phyloP scores from a whole-genome alignment of 2,888 invertebrate genomes.

The Harmothoe impar region DNA sequence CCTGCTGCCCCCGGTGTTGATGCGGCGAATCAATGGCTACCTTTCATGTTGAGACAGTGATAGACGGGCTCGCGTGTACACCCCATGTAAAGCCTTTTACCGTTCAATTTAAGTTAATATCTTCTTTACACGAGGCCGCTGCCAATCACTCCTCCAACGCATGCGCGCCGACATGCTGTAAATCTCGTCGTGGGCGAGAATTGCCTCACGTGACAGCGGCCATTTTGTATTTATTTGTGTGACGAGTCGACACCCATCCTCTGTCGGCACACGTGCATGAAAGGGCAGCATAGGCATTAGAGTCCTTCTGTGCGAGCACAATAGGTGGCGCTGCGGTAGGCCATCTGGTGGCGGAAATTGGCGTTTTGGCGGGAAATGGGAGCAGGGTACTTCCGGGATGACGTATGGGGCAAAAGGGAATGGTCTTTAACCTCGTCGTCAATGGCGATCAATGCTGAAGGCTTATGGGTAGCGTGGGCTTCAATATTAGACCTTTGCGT shows the following conservation, averaged over 20 bases:
- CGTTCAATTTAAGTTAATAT: slow-evolving; percentile 4
- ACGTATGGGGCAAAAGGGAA: background rate
- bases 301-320: background rate
- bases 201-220: background rate
- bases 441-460: background rate
- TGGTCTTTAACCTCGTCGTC: background rate
- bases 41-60: background rate
- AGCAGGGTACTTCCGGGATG: background rate
- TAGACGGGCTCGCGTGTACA: background rate
- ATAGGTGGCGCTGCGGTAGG: background rate
- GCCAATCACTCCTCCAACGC: background rate
- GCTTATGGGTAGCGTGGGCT: no score
- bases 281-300: background rate
- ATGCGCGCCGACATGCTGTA: background rate
- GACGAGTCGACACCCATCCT: background rate
- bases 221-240: slow-evolving; percentile 15
- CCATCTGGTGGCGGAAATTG: slow-evolving; percentile 31
- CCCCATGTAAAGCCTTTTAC: background rate
- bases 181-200: background rate
- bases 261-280: background rate
- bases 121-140: background rate
- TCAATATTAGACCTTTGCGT: no score
- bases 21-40: background rate
- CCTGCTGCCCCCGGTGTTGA: no score
- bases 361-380: background rate